phyloP scores from a whole-genome alignment of 2,797 vertebrate species.

The Cygnus olor region DNA sequence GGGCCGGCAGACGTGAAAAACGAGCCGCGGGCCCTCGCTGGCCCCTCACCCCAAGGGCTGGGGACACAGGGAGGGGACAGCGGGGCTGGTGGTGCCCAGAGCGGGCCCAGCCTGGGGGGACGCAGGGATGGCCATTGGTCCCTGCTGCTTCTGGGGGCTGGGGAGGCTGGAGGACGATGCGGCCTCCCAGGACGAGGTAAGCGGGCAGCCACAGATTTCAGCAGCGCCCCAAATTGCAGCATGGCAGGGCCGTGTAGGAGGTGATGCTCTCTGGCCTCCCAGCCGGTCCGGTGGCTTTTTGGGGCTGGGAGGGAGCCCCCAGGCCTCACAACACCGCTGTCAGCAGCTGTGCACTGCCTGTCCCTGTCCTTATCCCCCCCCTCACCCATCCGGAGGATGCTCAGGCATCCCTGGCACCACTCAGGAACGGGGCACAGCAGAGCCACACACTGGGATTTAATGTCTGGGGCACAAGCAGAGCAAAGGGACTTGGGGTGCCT shows the following conservation, averaged over 20 bases:
- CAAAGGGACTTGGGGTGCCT: accelerated
- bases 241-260: neutral
- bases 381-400: neutral
- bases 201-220: neutral
- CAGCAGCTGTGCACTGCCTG: accelerated
- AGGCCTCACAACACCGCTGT: neutral
- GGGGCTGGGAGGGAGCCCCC: neutral
- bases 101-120: too few species aligned
- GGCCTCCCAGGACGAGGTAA: neutral
- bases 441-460: accelerated
- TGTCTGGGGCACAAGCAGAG: accelerated
- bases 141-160: too few species aligned
- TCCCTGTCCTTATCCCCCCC: accelerated
- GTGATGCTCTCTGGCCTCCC: neutral
- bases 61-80: neutral
- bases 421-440: accelerated
- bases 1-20: neutral
- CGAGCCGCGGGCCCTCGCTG: neutral
- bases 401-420: accelerated
- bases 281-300: neutral
- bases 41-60: neutral
- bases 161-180: accelerated
- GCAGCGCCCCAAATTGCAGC: neutral
- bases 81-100: too few species aligned
- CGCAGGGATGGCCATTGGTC: accelerated